phyloP scores from a whole-genome alignment of 2,888 invertebrate genomes.

The Idaea dimidiata region DNA sequence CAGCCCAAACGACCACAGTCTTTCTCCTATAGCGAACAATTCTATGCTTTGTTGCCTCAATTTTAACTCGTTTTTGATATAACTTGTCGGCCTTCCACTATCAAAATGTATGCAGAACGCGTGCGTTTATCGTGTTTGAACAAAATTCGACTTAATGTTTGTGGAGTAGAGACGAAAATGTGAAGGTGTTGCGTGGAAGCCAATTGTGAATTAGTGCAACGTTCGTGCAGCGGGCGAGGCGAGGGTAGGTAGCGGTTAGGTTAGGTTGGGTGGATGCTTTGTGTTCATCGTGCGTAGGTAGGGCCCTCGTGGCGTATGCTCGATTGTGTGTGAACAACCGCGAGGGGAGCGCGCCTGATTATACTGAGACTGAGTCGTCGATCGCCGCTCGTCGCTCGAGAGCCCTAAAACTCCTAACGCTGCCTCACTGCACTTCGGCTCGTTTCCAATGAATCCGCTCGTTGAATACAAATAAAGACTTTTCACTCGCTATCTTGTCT shows the following conservation, averaged over 20 bases:
- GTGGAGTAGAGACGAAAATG: slow-evolving; percentile 17
- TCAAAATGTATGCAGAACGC: slow-evolving; percentile 52
- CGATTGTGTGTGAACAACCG: slow-evolving; percentile 79
- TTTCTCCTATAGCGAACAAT: slow-evolving; percentile 37
- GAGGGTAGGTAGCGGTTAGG: slow-evolving; percentile 49
- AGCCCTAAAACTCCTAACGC: slow-evolving; percentile 59
- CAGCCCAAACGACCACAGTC: slow-evolving; percentile 44
- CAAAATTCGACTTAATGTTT: slow-evolving; percentile 16
- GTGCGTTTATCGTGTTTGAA: slow-evolving; percentile 23
- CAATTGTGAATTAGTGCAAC: slow-evolving; percentile 47
- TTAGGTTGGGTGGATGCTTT: slow-evolving; percentile 69
- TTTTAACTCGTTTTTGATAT: slow-evolving; percentile 51
- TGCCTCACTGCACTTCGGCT: slow-evolving; percentile 23
- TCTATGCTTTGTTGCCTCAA: slow-evolving; percentile 53
- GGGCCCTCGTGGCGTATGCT: slow-evolving; percentile 62
- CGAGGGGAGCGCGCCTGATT: slow-evolving; percentile 74
- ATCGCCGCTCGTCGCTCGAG: slow-evolving; percentile 67
- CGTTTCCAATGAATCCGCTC: slow-evolving; percentile 43
- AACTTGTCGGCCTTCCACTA: slow-evolving; percentile 35
- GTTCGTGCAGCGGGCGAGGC: slow-evolving; percentile 43
- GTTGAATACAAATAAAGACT: slow-evolving; percentile 66
- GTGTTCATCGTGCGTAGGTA: slow-evolving; percentile 72
- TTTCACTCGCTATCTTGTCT: slow-evolving; percentile 12
- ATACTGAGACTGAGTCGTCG: slow-evolving; percentile 68
- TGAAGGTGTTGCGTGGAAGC: slow-evolving; percentile 21